Evolutionary conservation across 2,113 vertebrate genomes (phyloP).

Genomic region (Microtus pennsylvanicus): DNA sequence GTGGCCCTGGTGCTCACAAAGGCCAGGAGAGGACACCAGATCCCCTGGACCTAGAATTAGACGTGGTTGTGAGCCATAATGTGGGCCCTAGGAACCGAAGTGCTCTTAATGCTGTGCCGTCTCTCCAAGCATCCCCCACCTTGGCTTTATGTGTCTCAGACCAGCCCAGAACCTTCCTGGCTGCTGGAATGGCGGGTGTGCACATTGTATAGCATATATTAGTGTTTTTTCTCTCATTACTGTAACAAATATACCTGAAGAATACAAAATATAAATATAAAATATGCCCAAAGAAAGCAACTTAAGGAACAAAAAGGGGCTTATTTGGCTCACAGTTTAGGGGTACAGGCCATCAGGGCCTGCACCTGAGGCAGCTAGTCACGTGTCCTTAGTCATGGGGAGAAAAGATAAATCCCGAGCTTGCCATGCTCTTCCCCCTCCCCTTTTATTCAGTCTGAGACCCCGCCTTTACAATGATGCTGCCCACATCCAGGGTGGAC

Average conservation of each 20-base stretch:
- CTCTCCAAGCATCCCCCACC: not conserved
- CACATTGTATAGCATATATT: not conserved
- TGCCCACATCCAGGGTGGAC: not conserved
- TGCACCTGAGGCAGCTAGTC: not conserved
- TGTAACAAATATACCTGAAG: not conserved
- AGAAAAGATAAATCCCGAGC: not conserved
- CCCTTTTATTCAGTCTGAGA: not conserved
- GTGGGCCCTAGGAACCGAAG: not conserved
- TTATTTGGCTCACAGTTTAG: not conserved
- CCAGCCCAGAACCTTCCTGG: not conserved
- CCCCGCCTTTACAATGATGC: not conserved
- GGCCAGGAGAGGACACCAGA: not conserved
- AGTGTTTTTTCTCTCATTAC: not conserved
- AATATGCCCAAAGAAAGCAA: not conserved
- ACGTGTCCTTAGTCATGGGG: not conserved
- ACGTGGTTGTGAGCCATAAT: not conserved
- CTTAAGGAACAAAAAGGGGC: not conserved
- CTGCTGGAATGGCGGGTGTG: not conserved
- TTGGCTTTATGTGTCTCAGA: not conserved
- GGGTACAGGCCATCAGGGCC: not conserved
- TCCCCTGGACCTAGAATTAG: not conserved
- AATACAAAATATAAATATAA: too few species aligned
- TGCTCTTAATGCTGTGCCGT: not conserved
- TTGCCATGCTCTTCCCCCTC: not conserved
- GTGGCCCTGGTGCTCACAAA: too few species aligned